Base-by-base conservation (phyloP, 2,113 vertebrate species). In the Dipodomys merriami region DNA sequence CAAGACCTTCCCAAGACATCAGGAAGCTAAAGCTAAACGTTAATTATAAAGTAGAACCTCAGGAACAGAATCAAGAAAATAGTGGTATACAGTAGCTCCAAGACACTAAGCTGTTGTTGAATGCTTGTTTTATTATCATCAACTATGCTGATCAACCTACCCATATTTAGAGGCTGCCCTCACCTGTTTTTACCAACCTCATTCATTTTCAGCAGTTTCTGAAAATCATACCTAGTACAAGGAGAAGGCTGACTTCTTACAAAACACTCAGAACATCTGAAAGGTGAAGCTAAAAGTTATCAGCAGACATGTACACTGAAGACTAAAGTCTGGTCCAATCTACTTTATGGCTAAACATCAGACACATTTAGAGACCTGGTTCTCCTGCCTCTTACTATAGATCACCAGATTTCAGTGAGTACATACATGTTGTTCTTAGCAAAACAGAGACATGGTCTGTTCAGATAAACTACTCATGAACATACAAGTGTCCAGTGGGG, bases 151-250 rank as follows among this genome's bases (percentile, higher is more conserved):
- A 88, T 82, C 25, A 62, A 94, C 39, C 60, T 44, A 44, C 77
- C 49, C 12, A 30, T 57, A 60, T 11, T 27, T 68, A 80, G 53
- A 74, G 86, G 30, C 69, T 33, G n/a, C 13, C 27, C 35, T 83
- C 9, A 7, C 1, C 27, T 49, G 33, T 46, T 68, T 83, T 81
- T 78, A 68, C 68, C 64, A 85, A 53, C 30, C n/a, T 94, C 67
- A 35, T 0, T 81, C 86, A 74, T 84, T 82, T 90, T 91, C 44
- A 83, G 18, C 68, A 79, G 79, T 77, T 93, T 88, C 77, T 90
- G 67, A 91, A 96, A 95, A 85, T 91, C 78, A 84, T 2, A 2
- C 60, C 35, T 20, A 22, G 13, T 16, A 33, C n/a, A 25, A 30
- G 18, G 53, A 93, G 20, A 90, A 90, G n/a, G 11, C 57, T 64